These are phyloP conservation scores for Dendrocincla tyrannina DNA, from an alignment of 2,797 vertebrate species.

Conservation along the genomic window DNA sequence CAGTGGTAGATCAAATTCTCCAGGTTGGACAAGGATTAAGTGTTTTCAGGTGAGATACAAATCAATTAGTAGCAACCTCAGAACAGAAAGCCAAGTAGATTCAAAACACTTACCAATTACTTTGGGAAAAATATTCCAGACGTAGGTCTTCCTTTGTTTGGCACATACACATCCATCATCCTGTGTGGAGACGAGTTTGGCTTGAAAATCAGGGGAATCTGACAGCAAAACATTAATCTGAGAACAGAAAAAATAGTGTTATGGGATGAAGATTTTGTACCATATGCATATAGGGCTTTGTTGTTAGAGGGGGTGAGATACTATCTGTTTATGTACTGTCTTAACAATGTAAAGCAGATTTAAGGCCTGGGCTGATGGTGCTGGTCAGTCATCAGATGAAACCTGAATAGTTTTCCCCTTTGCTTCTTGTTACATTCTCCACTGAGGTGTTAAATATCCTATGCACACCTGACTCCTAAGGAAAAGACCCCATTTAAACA, in stretches of 20 bases:
- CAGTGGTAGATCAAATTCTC: neutral
- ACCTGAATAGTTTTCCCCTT: neutral
- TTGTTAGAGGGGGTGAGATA: neutral
- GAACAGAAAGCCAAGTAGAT: neutral
- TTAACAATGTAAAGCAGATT: neutral
- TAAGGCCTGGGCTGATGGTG: neutral
- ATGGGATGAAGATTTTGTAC: neutral
- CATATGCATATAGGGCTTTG: neutral
- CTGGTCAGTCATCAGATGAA: neutral
- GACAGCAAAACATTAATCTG: conserved; percentile 79
- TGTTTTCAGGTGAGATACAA: neutral
- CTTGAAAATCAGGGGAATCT: conserved; percentile 72
- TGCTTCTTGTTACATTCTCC: neutral
- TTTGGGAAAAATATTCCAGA: conserved; percentile 81
- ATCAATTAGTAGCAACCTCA: neutral
- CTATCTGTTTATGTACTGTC: neutral
- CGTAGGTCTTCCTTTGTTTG: conserved; percentile 80
- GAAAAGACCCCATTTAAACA: neutral
- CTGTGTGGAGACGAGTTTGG: conserved; percentile 65
- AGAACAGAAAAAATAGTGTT: neutral
- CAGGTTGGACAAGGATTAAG: neutral
- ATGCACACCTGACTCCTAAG: neutral
- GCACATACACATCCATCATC: conserved; percentile 77
- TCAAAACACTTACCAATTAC: conserved; percentile 70
- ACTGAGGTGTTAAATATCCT: neutral